A percentile compares a stretch with the other conserved stretches of the same genome.
Evolutionary conservation across 2,113 vertebrate genomes (phyloP).

Genomic region (Puffinus mauretanicus): DNA sequence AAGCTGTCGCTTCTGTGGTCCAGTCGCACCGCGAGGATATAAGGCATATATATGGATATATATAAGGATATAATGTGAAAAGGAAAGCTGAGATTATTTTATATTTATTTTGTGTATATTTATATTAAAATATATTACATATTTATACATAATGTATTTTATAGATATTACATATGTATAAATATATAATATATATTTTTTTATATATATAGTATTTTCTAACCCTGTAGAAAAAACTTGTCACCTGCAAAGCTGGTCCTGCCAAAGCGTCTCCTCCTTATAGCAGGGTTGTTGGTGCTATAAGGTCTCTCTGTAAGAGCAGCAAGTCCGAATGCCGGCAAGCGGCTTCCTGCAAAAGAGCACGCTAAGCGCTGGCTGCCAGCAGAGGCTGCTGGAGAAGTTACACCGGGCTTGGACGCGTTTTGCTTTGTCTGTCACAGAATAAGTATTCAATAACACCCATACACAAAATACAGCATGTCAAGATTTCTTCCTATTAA

Average conservation of each 20-base stretch:
- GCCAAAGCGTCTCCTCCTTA: neutral
- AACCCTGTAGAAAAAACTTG: neutral
- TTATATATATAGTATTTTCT: neutral
- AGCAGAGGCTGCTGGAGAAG: neutral
- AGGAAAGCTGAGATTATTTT: neutral
- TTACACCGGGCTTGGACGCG: neutral
- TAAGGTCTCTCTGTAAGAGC: neutral
- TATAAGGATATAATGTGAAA: neutral
- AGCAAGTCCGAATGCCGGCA: neutral
- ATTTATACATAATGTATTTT: neutral
- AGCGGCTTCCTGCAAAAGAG: neutral
- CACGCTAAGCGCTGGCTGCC: neutral
- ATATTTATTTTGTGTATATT: neutral
- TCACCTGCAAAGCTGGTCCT: neutral
- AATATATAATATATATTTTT: neutral
- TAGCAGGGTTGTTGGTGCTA: accelerated
- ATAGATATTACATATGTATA: no score
- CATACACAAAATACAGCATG: neutral
- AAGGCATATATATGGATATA: neutral
- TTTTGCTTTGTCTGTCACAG: neutral
- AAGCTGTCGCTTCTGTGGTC: neutral
- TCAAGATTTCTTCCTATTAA: neutral
- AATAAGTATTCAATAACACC: neutral
- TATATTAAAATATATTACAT: neutral
- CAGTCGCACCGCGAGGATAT: neutral